A percentile compares a stretch with the other conserved stretches of the same genome.
Conservation (phyloP, 2,797 vertebrate species). For the Sebastolobus alascanus region DNA sequence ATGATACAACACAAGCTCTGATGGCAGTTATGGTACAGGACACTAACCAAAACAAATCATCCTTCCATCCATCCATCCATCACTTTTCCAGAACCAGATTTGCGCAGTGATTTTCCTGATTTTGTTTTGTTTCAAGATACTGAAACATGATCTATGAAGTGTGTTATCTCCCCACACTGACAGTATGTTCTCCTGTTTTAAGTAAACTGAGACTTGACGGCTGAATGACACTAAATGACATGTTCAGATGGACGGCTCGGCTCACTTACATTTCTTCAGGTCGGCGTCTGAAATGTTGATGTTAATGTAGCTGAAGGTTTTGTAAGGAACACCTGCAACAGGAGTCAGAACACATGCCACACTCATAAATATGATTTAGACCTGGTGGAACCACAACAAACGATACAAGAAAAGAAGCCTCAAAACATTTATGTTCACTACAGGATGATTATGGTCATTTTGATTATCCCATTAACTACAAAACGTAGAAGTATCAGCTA, state of each 20-base stretch:
- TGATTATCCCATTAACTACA: background rate
- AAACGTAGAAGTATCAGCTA: background rate
- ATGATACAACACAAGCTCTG: background rate
- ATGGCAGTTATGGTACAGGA: background rate
- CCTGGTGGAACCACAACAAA: background rate
- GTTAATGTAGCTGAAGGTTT: conserved; percentile 93
- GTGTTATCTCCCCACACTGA: background rate
- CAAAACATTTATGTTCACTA: background rate
- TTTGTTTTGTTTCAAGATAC: background rate
- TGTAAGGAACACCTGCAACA: conserved; percentile 88
- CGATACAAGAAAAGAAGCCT: background rate
- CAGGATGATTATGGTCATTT: background rate
- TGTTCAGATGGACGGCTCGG: background rate
- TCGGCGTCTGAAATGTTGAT: conserved; percentile 88
- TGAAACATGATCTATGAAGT: background rate
- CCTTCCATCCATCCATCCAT: background rate
- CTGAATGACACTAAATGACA: background rate
- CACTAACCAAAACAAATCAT: background rate
- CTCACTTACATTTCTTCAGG: conserved; percentile 90
- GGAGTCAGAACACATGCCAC: background rate
- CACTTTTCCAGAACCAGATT: background rate
- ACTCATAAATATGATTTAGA: background rate
- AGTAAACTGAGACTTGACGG: too few species aligned
- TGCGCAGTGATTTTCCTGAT: background rate
- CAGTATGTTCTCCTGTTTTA: background rate